phyloP scores from a whole-genome alignment of 2,113 vertebrate genomes.

The Phaethon lepturus region DNA sequence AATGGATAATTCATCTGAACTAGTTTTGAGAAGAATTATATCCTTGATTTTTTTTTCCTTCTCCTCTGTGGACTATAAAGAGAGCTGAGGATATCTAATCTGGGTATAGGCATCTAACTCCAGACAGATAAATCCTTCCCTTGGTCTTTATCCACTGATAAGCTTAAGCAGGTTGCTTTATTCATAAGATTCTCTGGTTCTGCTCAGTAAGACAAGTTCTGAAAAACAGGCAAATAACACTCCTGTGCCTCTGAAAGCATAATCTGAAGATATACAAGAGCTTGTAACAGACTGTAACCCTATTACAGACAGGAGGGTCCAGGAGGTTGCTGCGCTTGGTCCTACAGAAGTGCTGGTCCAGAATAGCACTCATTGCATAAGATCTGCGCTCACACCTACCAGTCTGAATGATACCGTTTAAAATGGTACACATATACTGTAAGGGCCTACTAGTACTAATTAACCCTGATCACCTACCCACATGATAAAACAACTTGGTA shows the following conservation, averaged over 20 bases:
- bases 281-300: background rate
- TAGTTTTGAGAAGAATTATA: background rate
- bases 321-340: background rate
- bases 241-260: background rate
- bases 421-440: background rate
- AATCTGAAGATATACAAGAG: background rate
- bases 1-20: background rate
- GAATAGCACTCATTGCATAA: fast-evolving
- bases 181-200: background rate
- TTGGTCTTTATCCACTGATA: background rate
- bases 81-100: background rate
- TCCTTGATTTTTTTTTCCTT: background rate
- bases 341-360: background rate
- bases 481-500: background rate
- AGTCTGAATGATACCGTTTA: fast-evolving
- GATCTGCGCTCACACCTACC: background rate
- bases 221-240: background rate
- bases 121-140: background rate
- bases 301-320: background rate
- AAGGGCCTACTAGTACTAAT: background rate
- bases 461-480: background rate
- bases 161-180: background rate
- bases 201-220: background rate
- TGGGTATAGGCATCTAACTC: background rate
- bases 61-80: background rate